These are phyloP conservation scores for Liolophura sinensis DNA, from an alignment of 1,140 invertebrate species.

Conservation along the genomic window DNA sequence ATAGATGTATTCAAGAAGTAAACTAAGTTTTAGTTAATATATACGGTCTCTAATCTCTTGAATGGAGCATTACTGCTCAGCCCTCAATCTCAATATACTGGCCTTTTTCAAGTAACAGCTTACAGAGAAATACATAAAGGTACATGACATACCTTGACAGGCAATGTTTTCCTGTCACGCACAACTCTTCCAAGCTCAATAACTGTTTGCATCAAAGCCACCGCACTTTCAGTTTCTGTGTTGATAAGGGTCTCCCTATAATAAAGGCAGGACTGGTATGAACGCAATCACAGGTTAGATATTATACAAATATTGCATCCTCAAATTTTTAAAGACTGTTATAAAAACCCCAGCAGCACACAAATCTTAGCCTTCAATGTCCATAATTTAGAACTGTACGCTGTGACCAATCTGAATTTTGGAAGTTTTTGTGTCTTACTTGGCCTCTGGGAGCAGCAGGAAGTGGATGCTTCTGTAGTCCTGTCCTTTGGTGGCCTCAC, in stretches of 20 bases:
- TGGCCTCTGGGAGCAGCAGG: constrained; percentile 80
- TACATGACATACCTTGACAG: constrained; percentile 73
- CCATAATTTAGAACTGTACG: not conserved
- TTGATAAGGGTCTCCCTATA: constrained; percentile 75
- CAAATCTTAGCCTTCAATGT: too few relatives aligned
- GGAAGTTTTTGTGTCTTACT: constrained; percentile 38
- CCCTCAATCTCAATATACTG: too few relatives aligned
- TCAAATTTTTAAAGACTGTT: too few relatives aligned
- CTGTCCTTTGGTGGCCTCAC: constrained; percentile 23
- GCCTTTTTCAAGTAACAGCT: not conserved
- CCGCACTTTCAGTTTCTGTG: constrained; percentile 84
- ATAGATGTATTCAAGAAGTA: too few relatives aligned
- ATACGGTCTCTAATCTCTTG: too few relatives aligned
- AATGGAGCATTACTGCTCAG: too few relatives aligned
- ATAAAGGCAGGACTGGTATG: not conserved
- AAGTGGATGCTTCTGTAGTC: constrained; percentile 63
- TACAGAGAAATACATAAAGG: not conserved
- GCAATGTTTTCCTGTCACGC: constrained; percentile 89
- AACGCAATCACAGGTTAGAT: too few relatives aligned
- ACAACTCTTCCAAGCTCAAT: constrained; percentile 93
- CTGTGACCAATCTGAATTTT: not conserved
- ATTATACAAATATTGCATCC: too few relatives aligned
- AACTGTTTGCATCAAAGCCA: constrained; percentile 90
- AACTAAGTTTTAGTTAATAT: too few relatives aligned
- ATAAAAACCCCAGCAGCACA: too few relatives aligned